These are phyloP conservation scores for Heliconius melpomene DNA, from an alignment of 1,140 invertebrate species.

Conservation along the genomic window DNA sequence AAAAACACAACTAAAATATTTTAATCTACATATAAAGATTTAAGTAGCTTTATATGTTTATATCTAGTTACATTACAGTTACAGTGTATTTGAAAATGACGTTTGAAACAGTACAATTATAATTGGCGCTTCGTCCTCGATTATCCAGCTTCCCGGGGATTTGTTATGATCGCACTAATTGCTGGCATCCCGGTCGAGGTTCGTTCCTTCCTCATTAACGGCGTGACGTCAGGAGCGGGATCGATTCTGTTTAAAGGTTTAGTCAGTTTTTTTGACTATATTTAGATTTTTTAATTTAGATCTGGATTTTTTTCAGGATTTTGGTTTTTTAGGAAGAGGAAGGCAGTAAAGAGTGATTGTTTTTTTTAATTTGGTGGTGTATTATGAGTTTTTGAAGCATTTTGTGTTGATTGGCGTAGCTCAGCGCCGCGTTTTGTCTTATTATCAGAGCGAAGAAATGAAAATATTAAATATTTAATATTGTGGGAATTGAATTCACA, in stretches of 20 bases:
- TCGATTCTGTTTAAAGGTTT: constrained; percentile 18
- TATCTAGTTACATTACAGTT: not conserved
- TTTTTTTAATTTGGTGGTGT: no score
- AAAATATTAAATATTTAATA: no score
- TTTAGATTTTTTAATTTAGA: not conserved
- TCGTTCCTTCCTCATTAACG: constrained; percentile 76
- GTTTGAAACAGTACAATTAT: constrained; percentile 39
- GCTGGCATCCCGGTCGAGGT: constrained; percentile 73
- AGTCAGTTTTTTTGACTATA: constrained; percentile 8
- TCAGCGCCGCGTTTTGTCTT: no score
- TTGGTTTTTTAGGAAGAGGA: no score
- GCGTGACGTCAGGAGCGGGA: constrained; percentile 57
- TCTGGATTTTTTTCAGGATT: not conserved
- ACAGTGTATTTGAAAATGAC: not conserved
- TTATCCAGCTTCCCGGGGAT: constrained; percentile 75
- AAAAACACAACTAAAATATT: not conserved
- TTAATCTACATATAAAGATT: not conserved
- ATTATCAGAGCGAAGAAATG: no score
- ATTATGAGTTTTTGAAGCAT: no score
- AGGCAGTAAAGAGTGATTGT: no score
- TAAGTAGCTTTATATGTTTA: not conserved
- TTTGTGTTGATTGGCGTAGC: no score
- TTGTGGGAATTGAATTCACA: no score
- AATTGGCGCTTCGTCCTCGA: constrained; percentile 65
- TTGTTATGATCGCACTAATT: constrained; percentile 79